A percentile compares a stretch with the other conserved stretches of the same genome.
Conservation (phyloP, 2,888 invertebrate genomes). For the Zygothrica quintamaculata region DNA sequence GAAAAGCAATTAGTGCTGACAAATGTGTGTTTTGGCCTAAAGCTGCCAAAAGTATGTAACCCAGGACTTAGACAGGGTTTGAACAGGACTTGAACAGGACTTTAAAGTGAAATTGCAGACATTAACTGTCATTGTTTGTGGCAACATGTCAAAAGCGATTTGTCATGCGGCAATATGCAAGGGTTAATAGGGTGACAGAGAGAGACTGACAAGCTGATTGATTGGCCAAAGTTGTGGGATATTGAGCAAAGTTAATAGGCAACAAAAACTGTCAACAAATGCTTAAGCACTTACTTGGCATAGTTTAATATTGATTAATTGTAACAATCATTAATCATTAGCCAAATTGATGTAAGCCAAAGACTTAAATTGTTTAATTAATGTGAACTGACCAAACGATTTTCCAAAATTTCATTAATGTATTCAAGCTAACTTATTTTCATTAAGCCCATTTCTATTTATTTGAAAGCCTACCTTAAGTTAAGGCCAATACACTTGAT, state of each 20-base stretch:
- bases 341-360: background rate
- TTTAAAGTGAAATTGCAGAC: slow-evolving; percentile 31
- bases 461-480: background rate
- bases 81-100: slow-evolving; percentile 3
- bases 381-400: slow-evolving; percentile 8
- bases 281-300: background rate
- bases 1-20: slow-evolving; percentile 71
- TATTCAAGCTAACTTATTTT: too few relatives aligned
- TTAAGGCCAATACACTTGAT: slow-evolving; percentile 55
- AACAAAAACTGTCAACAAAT: slow-evolving; percentile 9
- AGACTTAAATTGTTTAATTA: background rate
- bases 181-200: slow-evolving; percentile 57
- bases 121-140: slow-evolving; percentile 44
- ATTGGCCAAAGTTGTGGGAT: slow-evolving; percentile 40
- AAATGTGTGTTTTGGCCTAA: slow-evolving; percentile 53
- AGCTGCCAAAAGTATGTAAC: slow-evolving; percentile 18
- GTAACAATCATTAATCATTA: background rate
- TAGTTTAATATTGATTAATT: slow-evolving; percentile 1
- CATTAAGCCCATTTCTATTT: too few relatives aligned
- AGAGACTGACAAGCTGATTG: slow-evolving; percentile 56
- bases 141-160: slow-evolving; percentile 55
- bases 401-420: too few relatives aligned
- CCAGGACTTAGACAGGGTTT: slow-evolving; percentile 4
- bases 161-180: slow-evolving; percentile 60
- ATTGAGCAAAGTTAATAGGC: slow-evolving; percentile 16